Base-by-base conservation (phyloP, 2,888 invertebrate genomes). In the Drosophila imparisetae region DNA sequence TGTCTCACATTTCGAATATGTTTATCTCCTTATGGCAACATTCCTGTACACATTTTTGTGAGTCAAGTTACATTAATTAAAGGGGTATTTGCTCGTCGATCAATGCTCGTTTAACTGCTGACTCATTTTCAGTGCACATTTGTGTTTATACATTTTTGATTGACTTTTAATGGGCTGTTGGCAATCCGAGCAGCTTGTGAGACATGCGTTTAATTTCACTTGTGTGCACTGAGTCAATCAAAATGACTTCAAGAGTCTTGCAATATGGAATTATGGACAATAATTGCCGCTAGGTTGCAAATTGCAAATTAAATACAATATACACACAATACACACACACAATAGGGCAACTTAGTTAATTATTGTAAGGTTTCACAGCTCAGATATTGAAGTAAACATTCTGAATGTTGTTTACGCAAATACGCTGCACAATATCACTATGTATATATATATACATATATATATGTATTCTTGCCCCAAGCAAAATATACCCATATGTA, bases 161-260 rank as follows among this genome's bases (percentile, higher is more conserved):
- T 75, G 84, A 89, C 72, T 82, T 72, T 88, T 72, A 85, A 88
- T 73, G 80, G 60, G 63, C 83, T 67, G 61, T 48, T 52, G 60
- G 67, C 58, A 58, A 60, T 66, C 68, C 32, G 27, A 58, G 68
- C 50, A 64, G 65, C 30, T 74, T 64, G 30, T 38, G 42, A 45
- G 60, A 64, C 59, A 50, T 66, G 61, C 10, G 29, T 50, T 58
- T 50, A 36, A 63, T 62, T 60, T 63, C 49, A 50, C 40, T 57
- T 64, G 52, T 58, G 40, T 36, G 53, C 61, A 42, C 42, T 55
- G 34, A 18, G 64, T 50, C 36, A 60, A 45, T 52, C 24, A 72
- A 63, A 62, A 59, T 67, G 64, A 63, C 48, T 72, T 63, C 63
- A 72, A 76, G 67, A 63, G 38, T 60, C 64, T 60, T 80, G 69